These are phyloP conservation scores for Liodrosophila aerea DNA, from an alignment of 2,888 invertebrate genomes.

Conservation along the genomic window DNA sequence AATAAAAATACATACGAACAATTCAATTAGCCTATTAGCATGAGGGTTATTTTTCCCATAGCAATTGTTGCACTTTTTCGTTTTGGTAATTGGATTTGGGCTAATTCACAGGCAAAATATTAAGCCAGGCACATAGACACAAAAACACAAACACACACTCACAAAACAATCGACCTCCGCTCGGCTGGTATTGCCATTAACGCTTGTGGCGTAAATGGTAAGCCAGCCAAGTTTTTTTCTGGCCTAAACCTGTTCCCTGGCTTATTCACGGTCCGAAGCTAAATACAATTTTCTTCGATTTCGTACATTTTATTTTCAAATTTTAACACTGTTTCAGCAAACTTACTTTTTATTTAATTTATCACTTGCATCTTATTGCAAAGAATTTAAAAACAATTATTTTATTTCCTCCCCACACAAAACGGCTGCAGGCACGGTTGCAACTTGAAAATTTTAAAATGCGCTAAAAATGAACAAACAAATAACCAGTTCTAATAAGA, in stretches of 20 bases:
- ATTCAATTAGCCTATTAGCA: slow-evolving; percentile 59
- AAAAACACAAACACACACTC: slow-evolving; percentile 35
- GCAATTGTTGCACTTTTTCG: slow-evolving; percentile 59
- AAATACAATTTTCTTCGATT: slow-evolving; percentile 4
- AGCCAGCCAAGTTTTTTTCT: slow-evolving; percentile 73
- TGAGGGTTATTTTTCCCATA: slow-evolving; percentile 19
- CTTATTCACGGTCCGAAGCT: slow-evolving; percentile 52
- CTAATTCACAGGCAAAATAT: slow-evolving; percentile 60
- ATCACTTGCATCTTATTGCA: slow-evolving; percentile 51
- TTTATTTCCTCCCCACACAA: slow-evolving; percentile 52
- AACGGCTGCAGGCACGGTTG: slow-evolving; percentile 65
- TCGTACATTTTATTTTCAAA: not conserved
- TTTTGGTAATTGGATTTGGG: slow-evolving; percentile 68
- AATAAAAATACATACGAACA: slow-evolving; percentile 44
- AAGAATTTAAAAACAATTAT: slow-evolving; percentile 53
- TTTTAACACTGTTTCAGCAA: slow-evolving; percentile 1
- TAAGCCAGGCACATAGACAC: slow-evolving; percentile 37
- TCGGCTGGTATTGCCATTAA: slow-evolving; percentile 62
- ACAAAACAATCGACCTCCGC: slow-evolving; percentile 75
- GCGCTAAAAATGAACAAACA: no score
- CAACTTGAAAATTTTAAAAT: no score
- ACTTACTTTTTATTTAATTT: slow-evolving; percentile 53
- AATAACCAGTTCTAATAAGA: no score
- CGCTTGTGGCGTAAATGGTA: slow-evolving; percentile 75
- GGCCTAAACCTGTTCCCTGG: slow-evolving; percentile 75